phyloP scores from a whole-genome alignment of 2,888 invertebrate genomes.

The Drosophila buzzatii region DNA sequence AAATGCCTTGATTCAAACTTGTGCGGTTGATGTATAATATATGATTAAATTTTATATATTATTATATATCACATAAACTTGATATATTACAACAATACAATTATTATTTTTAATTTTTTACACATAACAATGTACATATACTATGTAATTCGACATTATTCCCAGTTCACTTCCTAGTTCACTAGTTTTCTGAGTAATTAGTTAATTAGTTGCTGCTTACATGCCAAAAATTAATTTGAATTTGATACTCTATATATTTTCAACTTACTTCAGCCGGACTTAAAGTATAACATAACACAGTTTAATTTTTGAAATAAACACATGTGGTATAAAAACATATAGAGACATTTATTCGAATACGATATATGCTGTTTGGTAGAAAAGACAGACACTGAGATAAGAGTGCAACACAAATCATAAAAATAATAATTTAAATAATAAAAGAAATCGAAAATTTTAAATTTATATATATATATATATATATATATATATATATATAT shows the following conservation, averaged over 20 bases:
- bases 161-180: background rate
- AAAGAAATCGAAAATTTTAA: conserved; percentile 15
- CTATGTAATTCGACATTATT: background rate
- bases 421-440: conserved; percentile 14
- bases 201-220: background rate
- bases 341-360: conserved; percentile 71
- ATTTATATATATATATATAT: conserved; percentile 1
- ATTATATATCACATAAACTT: background rate
- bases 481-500: background rate
- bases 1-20: background rate
- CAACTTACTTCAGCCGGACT: background rate
- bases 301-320: background rate
- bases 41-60: background rate
- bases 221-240: background rate
- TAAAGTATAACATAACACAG: background rate
- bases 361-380: conserved; percentile 62
- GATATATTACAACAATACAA: background rate
- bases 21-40: background rate
- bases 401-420: conserved; percentile 22
- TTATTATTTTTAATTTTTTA: background rate
- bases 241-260: background rate
- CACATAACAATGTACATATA: too few species aligned
- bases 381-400: conserved; percentile 63
- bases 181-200: background rate
- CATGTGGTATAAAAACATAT: conserved; percentile 60